Percentiles rank a stretch among this genome's conserved stretches.
Evolutionary conservation across 2,797 vertebrate species (phyloP).

Genomic region (Picus viridis): DNA sequence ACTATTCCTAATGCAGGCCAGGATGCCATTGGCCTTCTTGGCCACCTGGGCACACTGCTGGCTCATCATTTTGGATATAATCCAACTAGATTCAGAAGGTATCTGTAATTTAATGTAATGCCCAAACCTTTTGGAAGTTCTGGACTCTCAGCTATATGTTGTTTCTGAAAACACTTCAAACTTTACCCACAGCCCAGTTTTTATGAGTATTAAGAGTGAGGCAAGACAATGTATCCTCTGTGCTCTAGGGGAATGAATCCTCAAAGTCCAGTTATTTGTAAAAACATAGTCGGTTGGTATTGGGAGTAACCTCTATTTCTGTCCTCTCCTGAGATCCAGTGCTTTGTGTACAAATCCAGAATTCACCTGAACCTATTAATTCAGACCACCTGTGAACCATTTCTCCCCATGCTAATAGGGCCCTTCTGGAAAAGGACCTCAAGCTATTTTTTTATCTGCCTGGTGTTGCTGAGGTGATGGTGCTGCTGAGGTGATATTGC

Average conservation of each 20-base stretch:
- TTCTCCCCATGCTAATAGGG: not conserved
- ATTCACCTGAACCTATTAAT: not conserved
- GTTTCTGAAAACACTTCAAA: not conserved
- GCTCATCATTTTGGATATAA: not conserved
- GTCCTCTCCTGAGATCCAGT: not conserved
- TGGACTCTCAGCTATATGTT: fast-evolving
- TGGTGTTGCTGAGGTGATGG: not conserved
- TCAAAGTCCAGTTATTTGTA: not conserved
- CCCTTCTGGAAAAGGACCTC: not conserved
- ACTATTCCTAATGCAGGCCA: too few species aligned
- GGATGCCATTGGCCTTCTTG: too few species aligned
- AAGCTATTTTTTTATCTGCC: not conserved
- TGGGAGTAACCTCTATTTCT: not conserved
- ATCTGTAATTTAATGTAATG: not conserved
- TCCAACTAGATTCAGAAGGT: not conserved
- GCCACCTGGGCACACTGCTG: too few species aligned
- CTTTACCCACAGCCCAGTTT: not conserved
- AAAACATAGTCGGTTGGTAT: not conserved
- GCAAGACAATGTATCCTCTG: not conserved
- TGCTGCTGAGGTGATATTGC: not conserved
- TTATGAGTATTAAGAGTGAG: not conserved
- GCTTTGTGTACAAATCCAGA: not conserved
- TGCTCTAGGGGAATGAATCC: not conserved
- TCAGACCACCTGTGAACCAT: not conserved
- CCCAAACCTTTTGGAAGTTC: not conserved